Evolutionary conservation across 2,797 vertebrate species (phyloP).

Genomic region (Argya squamiceps): DNA sequence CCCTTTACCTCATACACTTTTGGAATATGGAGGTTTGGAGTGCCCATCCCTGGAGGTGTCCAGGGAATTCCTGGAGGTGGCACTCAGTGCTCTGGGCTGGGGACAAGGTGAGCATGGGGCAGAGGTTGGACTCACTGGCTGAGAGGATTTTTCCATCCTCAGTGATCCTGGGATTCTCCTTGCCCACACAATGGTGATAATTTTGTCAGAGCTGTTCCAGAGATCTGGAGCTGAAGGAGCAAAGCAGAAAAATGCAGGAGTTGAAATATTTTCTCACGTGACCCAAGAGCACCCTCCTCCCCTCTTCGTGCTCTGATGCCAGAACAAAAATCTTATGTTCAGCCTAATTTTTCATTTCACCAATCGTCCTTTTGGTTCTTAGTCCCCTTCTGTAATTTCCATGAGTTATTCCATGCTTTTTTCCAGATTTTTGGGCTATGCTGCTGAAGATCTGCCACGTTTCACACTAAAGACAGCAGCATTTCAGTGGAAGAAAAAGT

Average conservation of each 20-base stretch:
- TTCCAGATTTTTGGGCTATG: background rate
- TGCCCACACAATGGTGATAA: background rate
- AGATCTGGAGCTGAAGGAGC: background rate
- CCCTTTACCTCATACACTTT: background rate
- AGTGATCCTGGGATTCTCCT: background rate
- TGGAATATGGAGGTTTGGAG: background rate
- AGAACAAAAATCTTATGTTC: background rate
- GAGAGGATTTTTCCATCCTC: background rate
- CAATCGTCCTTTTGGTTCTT: background rate
- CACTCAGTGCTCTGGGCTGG: background rate
- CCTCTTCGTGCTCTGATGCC: background rate
- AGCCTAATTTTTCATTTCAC: background rate
- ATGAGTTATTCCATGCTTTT: background rate
- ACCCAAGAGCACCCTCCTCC: background rate
- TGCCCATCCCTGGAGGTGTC: background rate
- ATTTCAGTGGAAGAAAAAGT: background rate
- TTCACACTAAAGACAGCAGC: background rate
- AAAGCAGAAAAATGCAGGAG: background rate
- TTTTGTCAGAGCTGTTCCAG: background rate
- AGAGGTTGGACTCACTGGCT: background rate
- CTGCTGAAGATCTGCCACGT: background rate
- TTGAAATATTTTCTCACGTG: background rate
- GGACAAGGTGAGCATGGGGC: fast-evolving
- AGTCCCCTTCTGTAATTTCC: background rate
- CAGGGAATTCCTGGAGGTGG: background rate